These are phyloP conservation scores for Murina feae DNA, from an alignment of 2,113 vertebrate species.

Conservation along the genomic window DNA sequence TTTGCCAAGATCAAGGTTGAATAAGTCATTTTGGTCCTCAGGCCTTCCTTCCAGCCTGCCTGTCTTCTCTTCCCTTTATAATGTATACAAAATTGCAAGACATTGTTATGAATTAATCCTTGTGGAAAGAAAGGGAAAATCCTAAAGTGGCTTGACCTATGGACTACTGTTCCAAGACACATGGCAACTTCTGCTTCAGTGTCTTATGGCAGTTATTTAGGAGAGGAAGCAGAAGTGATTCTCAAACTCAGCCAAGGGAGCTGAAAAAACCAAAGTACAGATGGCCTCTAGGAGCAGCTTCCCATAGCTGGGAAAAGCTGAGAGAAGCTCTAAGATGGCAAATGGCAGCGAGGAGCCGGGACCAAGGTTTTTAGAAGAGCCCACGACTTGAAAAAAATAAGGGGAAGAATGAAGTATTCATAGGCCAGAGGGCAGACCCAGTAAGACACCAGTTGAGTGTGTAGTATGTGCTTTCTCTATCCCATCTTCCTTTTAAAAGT, in stretches of 20 bases:
- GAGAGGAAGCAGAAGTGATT: not conserved
- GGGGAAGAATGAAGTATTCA: not conserved
- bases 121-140: not conserved
- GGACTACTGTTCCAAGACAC: not conserved
- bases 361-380: not conserved
- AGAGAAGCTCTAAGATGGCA: not conserved
- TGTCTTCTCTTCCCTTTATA: not conserved
- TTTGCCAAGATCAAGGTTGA: conserved; percentile 9
- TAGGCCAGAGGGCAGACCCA: not conserved
- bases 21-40: not conserved
- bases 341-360: not conserved
- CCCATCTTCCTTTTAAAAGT: not conserved
- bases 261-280: not conserved
- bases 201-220: not conserved
- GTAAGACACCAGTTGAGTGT: not conserved
- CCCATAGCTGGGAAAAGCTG: not conserved
- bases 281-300: not conserved
- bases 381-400: not conserved
- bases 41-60: not conserved
- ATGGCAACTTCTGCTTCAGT: not conserved
- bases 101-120: not conserved
- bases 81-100: not conserved
- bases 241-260: not conserved
- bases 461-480: not conserved
- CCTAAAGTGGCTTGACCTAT: not conserved